Evolutionary conservation across 2,113 vertebrate species (phyloP), one percentile per base, ranked within the genome.

Genomic region (Dascyllus trimaculatus): DNA sequence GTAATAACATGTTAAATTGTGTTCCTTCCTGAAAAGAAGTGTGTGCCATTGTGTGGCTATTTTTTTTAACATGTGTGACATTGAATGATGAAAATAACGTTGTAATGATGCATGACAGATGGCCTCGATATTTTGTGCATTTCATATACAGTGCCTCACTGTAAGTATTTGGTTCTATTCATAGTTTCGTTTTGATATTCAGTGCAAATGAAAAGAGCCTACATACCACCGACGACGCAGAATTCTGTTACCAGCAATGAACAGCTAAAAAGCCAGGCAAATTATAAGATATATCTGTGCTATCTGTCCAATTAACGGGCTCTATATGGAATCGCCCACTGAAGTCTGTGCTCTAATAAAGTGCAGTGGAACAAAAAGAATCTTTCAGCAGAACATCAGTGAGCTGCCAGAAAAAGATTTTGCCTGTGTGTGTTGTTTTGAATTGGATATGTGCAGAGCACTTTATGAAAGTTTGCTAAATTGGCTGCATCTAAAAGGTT

Each of bases 301-400:
- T 85, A 62, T 81, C 74, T 78, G 71, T 88, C 84, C 79, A 81
- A 78, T 91, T 89, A 91, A 68, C 61, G 19, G 77, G 63, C 61
- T 86, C 52, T 80, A 29, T 80, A 81, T 85, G 74, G 58, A 85
- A 70, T 79, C 19, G 26, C 78, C 85, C 63, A 76, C 71, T 84
- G 45, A 83, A 82, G 69, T 84, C 75, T 86, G 72, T 67, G 83
- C 84, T 88, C 80, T 87, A 88, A 93, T 92, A 89, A 93, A 92
- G 75, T 88, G 69, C 78, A 81, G 22, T 72, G 65, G 68, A 87
- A 88, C 72, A 86, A 85, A 85, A 78, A 61, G 22, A 78, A 71
- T 61, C 53, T 88, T 63, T 74, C 59, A 85, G 75, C 80, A 45
- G 62, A 89, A 73, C 71, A 91, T 86, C 63, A 81, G 64, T 76